Evolutionary conservation across 1,140 invertebrate species (phyloP), one percentile per base, ranked within the genome.

Genomic region (Ostrea denselamellosa): DNA sequence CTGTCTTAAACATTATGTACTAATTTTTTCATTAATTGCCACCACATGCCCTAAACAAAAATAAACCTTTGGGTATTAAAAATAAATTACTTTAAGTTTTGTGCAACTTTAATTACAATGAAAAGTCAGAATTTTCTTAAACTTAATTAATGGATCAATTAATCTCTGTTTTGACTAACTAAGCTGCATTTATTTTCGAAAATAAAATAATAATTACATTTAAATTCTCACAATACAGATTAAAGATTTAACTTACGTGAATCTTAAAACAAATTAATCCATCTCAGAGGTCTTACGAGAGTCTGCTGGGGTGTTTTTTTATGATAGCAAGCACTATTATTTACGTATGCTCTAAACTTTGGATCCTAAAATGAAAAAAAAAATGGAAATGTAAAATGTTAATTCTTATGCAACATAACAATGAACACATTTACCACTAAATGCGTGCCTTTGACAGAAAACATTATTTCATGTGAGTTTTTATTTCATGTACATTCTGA

Each of bases 81-180:
- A 62, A 19, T 62, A 19, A 62, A 62, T 62, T 14, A 19, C 56
- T 19, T 62, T 62, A 19, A n/a, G 17, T 62, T 62, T 62, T 62
- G 17, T 2, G 14, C 28, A 77, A 77, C 28, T 34, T 28, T 17
- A 71, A 28, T 77, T 77, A 77, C 22, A 28, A 28, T 34, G 12
- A 77, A 77, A 77, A 77, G 28, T 77, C 58, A 77, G 10, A 9
- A 28, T 77, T 22, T 77, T 28, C 28, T 34, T 77, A 19, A 7
- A 77, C 68, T 77, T 77, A 28, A 34, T 77, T 77, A 77, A 9
- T 25, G 68, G 68, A 77, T 77, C 28, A 77, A 44, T 77, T 44
- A 44, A 44, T 44, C 34, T 44, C 34, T 44, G 34, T 44, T 44
- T 44, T 44, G 5, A 44, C 56, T 62, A 14, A 62, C n/a, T 62